Base-by-base conservation (phyloP, 2,797 vertebrate species). In the Carduelis carduelis region DNA sequence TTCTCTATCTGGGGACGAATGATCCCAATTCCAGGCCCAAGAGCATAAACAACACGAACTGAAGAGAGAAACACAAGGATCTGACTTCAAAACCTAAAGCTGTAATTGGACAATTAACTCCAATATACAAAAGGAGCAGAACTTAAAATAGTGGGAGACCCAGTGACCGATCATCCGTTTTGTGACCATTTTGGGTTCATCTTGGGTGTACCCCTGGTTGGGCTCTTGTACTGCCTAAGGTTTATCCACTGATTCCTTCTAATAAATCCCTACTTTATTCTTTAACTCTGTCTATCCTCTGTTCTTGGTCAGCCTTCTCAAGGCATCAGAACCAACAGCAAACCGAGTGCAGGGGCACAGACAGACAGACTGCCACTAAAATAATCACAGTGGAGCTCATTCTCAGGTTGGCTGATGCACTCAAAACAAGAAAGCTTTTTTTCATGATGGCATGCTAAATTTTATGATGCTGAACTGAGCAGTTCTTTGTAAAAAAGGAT, bases 401-500 rank as follows among this genome's bases (percentile, higher is more conserved):
- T 27, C 46, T 64, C 0, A 0, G 47, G 46, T 23, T 53, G 59
- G 21, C 37, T 76, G 28, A 56, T 26, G 47, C 1, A 30, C 41
- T 56, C 59, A 12, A 39, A n/a, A 71, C 53, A 78, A 72, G 21
- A 83, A 64, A 66, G 44, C 12, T 89, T 27, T 28, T 70, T 89
- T 68, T 71, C 59, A 71, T n/a, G 9, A 66, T 17, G 24, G n/a
- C 49, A 71, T 66, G 53, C 64, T 50, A 60, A 60, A 80, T 81
- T 70, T 83, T 50, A 57, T 60, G 27, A 60, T 27, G 57, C 28
- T 92, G 34, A 87, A 83, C 44, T 32, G 44, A 76, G 66, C 14
- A 61, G 41, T 39, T 91, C 49, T 87, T 84, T 16, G 5, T 30
- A 87, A 95, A 96, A 83, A 88, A 76, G 50, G 63, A 72, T 71